Evolutionary conservation across 2,888 invertebrate genomes (phyloP).

Genomic region (Apodemia duryi): DNA sequence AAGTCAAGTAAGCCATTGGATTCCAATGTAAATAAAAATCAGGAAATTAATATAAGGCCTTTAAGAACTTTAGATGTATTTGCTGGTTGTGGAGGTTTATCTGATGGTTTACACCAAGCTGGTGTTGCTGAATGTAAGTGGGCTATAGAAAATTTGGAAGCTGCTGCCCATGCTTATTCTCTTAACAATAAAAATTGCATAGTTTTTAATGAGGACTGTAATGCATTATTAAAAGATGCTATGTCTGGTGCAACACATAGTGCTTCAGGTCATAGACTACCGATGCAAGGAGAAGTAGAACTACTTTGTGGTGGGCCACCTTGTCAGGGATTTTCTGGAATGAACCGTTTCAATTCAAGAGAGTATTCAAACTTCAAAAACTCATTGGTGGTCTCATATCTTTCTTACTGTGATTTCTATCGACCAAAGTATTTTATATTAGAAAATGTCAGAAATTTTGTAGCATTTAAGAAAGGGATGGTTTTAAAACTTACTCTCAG

Average conservation of each 20-base stretch:
- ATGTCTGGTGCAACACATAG: constrained; percentile 81
- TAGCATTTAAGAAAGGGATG: constrained; percentile 89
- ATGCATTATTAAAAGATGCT: constrained; percentile 82
- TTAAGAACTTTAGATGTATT: constrained; percentile 88
- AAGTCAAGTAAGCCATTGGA: constrained; percentile 71
- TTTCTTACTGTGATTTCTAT: constrained; percentile 92
- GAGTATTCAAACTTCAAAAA: constrained; percentile 93
- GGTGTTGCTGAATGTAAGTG: constrained; percentile 85
- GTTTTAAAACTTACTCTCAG: constrained; percentile 88
- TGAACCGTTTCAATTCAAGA: constrained; percentile 92
- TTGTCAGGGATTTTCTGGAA: constrained; percentile 93
- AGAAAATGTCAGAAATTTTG: constrained; percentile 93
- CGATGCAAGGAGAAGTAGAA: constrained; percentile 89
- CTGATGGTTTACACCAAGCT: constrained; percentile 85
- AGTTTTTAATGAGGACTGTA: constrained; percentile 92
- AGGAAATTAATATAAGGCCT: constrained; percentile 59
- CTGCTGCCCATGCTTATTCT: constrained; percentile 88
- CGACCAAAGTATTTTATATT: constrained; percentile 90
- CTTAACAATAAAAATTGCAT: constrained; percentile 85
- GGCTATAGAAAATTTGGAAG: constrained; percentile 89
- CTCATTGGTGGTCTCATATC: constrained; percentile 88
- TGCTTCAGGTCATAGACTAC: constrained; percentile 77
- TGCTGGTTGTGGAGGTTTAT: constrained; percentile 91
- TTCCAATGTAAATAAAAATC: constrained; percentile 38
- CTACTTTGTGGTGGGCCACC: constrained; percentile 92